Percentiles rank a stretch among this genome's conserved stretches.
phyloP scores from a whole-genome alignment of 2,113 vertebrate genomes.

The Myrmophylax atrothorax region DNA sequence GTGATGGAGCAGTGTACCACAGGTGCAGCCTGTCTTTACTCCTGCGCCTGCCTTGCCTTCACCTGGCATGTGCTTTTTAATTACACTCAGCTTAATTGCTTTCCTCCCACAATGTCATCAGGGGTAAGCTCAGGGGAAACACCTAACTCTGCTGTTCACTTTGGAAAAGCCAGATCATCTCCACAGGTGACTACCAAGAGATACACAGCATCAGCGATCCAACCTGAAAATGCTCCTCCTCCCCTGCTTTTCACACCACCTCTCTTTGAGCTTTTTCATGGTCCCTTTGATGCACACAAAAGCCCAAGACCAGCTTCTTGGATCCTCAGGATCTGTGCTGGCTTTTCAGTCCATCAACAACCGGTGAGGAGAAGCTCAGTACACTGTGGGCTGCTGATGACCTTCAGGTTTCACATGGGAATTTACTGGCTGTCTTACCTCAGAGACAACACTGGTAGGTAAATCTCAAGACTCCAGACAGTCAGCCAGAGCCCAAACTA shows the following conservation, averaged over 20 bases:
- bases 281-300: not conserved
- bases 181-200: not conserved
- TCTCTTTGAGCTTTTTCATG: not conserved
- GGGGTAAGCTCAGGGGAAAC: not conserved
- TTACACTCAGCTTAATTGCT: not conserved
- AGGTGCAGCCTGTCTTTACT: not conserved
- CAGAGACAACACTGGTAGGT: not conserved
- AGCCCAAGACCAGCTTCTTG: not conserved
- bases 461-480: not conserved
- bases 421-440: not conserved
- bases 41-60: not conserved
- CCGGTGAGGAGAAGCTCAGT: not conserved
- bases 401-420: not conserved
- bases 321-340: not conserved
- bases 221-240: not conserved
- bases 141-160: not conserved
- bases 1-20: fast-evolving
- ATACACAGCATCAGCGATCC: not conserved
- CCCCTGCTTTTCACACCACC: not conserved
- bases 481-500: not conserved
- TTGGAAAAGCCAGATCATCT: not conserved
- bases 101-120: not conserved
- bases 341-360: not conserved
- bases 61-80: fast-evolving
- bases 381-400: not conserved